Evolutionary conservation across 2,797 vertebrate genomes (phyloP), one percentile per base, ranked within the genome.

Genomic region (Benthosema pterotum): DNA sequence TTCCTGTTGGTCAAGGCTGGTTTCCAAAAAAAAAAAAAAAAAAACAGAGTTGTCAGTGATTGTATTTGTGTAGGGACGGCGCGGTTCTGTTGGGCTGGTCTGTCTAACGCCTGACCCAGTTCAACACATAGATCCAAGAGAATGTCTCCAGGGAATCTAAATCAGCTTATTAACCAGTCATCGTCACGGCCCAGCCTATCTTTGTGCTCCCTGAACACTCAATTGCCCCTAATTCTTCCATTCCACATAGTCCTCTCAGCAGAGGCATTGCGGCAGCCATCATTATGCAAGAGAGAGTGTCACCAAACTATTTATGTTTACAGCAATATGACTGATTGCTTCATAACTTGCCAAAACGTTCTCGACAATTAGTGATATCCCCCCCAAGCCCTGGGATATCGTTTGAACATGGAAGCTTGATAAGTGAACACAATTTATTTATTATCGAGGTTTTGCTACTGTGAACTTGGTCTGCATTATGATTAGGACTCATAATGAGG

Each of bases 131-230:
- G 18, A 11, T 64, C 52, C 62, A 64, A 64, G 17, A 49, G 52
- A 4, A 54, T 17, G 15, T 22, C 52, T 18, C 47, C 11, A 42
- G 15, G 58, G 7, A 18, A 38, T 16, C 46, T 17, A 28, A 52
- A 58, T 18, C 38, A 32, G 42, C 32, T 66, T 8, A 66, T 58
- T 28, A 59, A 49, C 38, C 64, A 59, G 12, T 66, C 17, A 46
- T 52, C 48, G 46, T 59, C 49, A 16, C 28, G 17, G 56, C 18
- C 42, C 56, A 66, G 22, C 6, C 52, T 58, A 59, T 58, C 64
- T 25, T 11, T 12, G 9, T 52, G 63, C 38, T 52, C 64, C 13
- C 42, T 46, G 18, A 66, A 58, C 14, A 58, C 11, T 1, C n/a
- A 11, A 7, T 66, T 48, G 9, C 9, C 13, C 11, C 12, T 5